Evolutionary conservation across 2,888 invertebrate genomes (phyloP), one percentile per base, ranked within the genome.

Genomic region (Mesorhabditis sp.): DNA sequence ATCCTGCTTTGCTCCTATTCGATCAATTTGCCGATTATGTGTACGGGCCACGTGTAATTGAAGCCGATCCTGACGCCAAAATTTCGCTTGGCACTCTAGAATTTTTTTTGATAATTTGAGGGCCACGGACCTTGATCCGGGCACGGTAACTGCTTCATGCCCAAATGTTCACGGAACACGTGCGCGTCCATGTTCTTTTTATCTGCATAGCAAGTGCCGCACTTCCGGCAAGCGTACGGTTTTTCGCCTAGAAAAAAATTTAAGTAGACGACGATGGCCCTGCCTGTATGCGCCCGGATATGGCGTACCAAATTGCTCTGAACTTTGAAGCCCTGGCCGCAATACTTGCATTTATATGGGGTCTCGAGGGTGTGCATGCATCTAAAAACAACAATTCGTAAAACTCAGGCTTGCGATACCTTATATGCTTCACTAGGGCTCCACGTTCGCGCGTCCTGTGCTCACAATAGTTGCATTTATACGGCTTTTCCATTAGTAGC

Each of bases 151-250:
- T 70, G 77, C 28, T 74, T 70, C 69, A 75, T 73, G 68, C 78
- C 78, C 67, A 80, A 70, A 70, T 80, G 80, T 65, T 77, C 75
- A 13, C 80, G 72, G 71, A 72, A 82, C 6, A 82, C 74, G 72
- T 82, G 82, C 7, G 80, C 78, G 70, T 83, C 82, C 79, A 82
- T 82, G 72, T 83, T 82, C 74, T 82, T 82, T 74, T 82, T 82
- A 73, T 83, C 82, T 10, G 81, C 82, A 69, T 82, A 82, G 42
- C 72, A 71, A 44, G 69, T 66, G 6, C 79, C 81, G 70, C 82
- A 82, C 68, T 81, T 78, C 58, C 80, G 77, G 70, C 82, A 82
- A 28, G 71, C 72, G 71, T 82, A 82, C 45, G 82, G 82, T 69
- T 83, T 83, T 65, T 78, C 80, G 28, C 82, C 82, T 80, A 67